Evolutionary conservation across 2,888 invertebrate species (phyloP), one percentile per base, ranked within the genome.

Genomic region (Standfussiana lucernea): DNA sequence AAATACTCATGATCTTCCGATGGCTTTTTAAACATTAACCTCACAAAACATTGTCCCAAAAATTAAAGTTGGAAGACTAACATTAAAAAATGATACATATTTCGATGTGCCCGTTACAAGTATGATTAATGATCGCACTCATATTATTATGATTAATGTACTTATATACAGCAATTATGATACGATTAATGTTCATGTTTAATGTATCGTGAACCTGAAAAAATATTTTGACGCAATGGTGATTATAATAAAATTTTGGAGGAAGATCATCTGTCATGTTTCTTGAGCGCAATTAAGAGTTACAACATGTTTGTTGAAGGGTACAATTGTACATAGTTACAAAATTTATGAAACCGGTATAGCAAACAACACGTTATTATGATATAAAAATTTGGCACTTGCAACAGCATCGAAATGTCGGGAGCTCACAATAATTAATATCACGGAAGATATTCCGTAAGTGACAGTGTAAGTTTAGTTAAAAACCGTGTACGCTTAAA

Each of bases 111-210:
- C 67, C 56, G 65, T 72, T 74, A 87, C 87, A 85, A 77, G 71
- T 77, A 77, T 85, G 87, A 89, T 87, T 84, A 83, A 87, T 87
- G 85, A 70, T 70, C 65, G 70, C 75, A 84, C 85, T 85, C 80
- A 76, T 61, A 75, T 75, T 67, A 75, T 87, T 72, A 88, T 87
- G 89, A 87, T 87, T 87, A 82, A 87, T 87, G 80, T 82, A 70
- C 72, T 62, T 86, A 75, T 77, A 61, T 65, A 75, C 66, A 79
- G 76, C 85, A 87, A 88, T 88, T 84, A 88, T 47, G 77, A 76
- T n/a, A 80, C 84, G 87, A 86, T 86, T 74, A 84, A 84, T 86
- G 75, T 74, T 84, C 71, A 45, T 64, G 67, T 79, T 84, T 79
- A 83, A 86, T 84, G 79, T 83, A 79, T 75, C 84, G 79, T 79